Evolutionary conservation across 1,140 invertebrate species (phyloP), one percentile per base, ranked within the genome.

Genomic region (Nixonia krombeini): DNA sequence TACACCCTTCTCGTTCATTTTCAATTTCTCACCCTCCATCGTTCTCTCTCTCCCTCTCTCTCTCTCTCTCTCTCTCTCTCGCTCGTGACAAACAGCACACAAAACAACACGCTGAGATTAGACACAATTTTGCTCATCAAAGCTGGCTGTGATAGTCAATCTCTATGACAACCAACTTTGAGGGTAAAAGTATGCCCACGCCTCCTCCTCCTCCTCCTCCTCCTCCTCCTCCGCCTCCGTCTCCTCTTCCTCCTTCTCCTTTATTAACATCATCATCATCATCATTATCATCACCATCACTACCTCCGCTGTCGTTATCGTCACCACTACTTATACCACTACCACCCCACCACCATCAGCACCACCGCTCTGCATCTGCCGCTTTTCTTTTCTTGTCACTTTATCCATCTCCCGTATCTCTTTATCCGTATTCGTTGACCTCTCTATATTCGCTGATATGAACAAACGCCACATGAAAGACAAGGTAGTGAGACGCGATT

Each of bases 401-500:
- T 53, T 52, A 13, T 26, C 25, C 21, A 50, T n/a, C n/a, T n/a
- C 26, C 8, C 13, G 1, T 33, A 8, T 25, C 21, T 44, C 1
- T 29, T 18, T 12, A 17, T 49, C 9, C 18, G 16, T 21, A 16
- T 38, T 28, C 46, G 13, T 44, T 23, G 35, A 42, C 6, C 25
- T 5, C 4, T n/a, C n/a, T n/a, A n/a, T n/a, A n/a, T n/a, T n/a
- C n/a, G 55, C 23, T 31, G 65, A 12, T 12, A 47, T 33, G 4
- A 41, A 69, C 79, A 65, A 73, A 79, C 79, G 80, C 88, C 81
- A 82, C 89, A 91, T 92, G 93, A 94, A 95, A 94, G 93, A 95
- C 93, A 95, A 92, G 91, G 90, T 94, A 95, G 93, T 93, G 93
- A 95, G 93, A 93, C 88, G 90, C 83, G 78, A 78, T 75, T 79